phyloP scores from a whole-genome alignment of 2,797 vertebrate genomes.

The Manis crassicaudata region DNA sequence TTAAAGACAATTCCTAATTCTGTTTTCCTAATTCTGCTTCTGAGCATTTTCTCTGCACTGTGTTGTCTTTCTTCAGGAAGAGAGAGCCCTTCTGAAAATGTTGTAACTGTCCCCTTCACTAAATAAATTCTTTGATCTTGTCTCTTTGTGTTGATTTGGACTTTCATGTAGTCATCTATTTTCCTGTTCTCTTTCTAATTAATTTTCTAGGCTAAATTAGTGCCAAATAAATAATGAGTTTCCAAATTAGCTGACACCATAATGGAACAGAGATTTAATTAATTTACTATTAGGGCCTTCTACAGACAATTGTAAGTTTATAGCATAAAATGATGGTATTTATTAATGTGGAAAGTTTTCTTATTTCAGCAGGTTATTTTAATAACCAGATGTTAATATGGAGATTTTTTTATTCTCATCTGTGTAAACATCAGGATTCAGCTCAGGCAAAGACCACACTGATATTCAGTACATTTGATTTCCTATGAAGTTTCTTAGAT shows the following conservation, averaged over 20 bases:
- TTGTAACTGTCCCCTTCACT: background rate
- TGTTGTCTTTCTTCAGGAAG: background rate
- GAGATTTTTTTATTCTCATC: slow-evolving; percentile 39
- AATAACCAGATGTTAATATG: slow-evolving; percentile 72
- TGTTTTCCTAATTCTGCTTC: background rate
- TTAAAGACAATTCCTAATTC: background rate
- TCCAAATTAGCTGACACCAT: slow-evolving; percentile 81
- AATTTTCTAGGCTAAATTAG: slow-evolving; percentile 87
- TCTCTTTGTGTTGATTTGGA: slow-evolving; percentile 81
- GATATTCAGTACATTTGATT: slow-evolving; percentile 22
- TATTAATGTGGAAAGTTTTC: slow-evolving; percentile 83
- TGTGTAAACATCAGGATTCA: background rate
- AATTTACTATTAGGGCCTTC: slow-evolving; percentile 82
- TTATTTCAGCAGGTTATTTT: slow-evolving; percentile 81
- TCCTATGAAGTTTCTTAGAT: slow-evolving; percentile 37
- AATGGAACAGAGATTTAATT: slow-evolving; percentile 84
- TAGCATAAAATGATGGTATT: slow-evolving; percentile 70
- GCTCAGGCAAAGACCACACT: background rate
- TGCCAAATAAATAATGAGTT: slow-evolving; percentile 88
- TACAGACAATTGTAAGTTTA: slow-evolving; percentile 79
- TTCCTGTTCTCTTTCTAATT: slow-evolving; percentile 83
- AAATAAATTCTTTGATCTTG: slow-evolving; percentile 79
- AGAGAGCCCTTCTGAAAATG: background rate
- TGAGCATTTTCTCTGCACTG: background rate
- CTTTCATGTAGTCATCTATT: slow-evolving; percentile 83